Evolutionary conservation across 2,797 vertebrate species (phyloP).

Genomic region (Hemitrygon akajei): DNA sequence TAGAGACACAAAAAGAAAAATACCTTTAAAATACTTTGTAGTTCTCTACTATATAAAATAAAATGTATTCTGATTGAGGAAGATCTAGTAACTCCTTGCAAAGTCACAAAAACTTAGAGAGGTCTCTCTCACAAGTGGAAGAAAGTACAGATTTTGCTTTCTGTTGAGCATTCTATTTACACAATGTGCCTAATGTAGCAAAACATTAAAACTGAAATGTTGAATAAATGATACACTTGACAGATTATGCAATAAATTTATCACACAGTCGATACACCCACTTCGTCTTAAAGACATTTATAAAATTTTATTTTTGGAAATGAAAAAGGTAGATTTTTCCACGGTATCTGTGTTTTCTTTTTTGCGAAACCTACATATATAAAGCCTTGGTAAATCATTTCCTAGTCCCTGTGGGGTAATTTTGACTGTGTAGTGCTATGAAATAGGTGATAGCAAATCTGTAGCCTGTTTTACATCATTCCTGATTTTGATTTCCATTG

Average conservation of each 20-base stretch:
- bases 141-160: neutral
- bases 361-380: neutral
- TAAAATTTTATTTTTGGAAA: neutral
- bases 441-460: neutral
- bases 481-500: neutral
- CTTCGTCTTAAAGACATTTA: neutral
- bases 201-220: constrained; percentile 35
- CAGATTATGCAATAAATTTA: neutral
- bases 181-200: constrained; percentile 6
- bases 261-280: neutral
- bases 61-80: neutral
- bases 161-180: constrained; percentile 4
- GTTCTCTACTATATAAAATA: neutral
- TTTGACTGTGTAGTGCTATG: neutral
- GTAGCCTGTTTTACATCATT: neutral
- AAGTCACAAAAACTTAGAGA: neutral
- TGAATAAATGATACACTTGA: neutral
- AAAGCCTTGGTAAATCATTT: neutral
- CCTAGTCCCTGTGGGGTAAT: neutral
- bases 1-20: too few species aligned
- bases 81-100: neutral
- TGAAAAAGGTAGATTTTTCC: neutral
- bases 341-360: neutral
- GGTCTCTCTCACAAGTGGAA: too few species aligned
- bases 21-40: neutral